These are phyloP conservation scores for Cuniculus paca DNA, from an alignment of 2,797 vertebrate genomes.

Conservation along the genomic window DNA sequence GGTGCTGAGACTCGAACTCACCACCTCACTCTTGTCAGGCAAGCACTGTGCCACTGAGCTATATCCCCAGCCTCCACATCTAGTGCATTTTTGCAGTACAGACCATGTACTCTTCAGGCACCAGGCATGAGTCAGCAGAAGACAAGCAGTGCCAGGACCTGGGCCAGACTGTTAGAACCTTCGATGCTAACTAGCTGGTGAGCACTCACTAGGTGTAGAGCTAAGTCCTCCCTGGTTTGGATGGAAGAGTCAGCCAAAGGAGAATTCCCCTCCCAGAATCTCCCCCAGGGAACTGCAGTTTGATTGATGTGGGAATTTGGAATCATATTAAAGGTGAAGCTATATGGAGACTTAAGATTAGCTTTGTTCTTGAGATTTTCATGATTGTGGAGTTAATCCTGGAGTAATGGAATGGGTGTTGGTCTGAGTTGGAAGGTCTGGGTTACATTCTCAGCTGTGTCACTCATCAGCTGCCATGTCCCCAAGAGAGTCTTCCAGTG, in stretches of 20 bases:
- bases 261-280: background rate
- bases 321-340: conserved; percentile 64
- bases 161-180: background rate
- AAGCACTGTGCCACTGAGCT: too few relatives aligned
- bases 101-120: background rate
- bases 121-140: background rate
- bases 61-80: too few relatives aligned
- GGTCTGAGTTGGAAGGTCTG: conserved; percentile 44
- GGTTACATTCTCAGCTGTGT: conserved; percentile 23
- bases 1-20: too few relatives aligned
- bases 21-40: too few relatives aligned
- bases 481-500: background rate
- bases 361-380: conserved; percentile 75
- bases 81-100: background rate
- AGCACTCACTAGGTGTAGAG: accelerated
- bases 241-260: background rate
- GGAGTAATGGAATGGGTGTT: conserved; percentile 63
- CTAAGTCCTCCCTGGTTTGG: background rate
- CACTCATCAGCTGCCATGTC: background rate
- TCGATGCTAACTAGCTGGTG: accelerated
- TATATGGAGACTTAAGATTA: conserved; percentile 42
- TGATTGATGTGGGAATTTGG: conserved; percentile 69
- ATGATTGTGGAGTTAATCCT: conserved; percentile 67
- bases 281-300: background rate
- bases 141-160: background rate